Base-by-base conservation (phyloP, 92 coral and sea anemone genomes). In the Heliopora coerulea region DNA sequence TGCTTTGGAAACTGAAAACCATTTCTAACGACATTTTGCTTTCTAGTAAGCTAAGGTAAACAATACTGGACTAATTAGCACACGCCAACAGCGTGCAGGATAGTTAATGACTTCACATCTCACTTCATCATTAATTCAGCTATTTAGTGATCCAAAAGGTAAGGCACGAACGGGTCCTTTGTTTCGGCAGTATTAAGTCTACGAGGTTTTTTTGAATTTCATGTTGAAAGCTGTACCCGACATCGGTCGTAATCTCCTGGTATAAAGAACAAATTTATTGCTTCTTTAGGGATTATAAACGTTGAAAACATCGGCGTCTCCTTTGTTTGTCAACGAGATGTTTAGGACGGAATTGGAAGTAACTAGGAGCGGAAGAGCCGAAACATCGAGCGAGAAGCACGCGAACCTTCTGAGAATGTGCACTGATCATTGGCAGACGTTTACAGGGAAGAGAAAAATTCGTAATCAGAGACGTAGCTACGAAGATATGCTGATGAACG, bases 401-500 rank as follows among this genome's bases (percentile, higher is more conserved):
- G 35, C 49, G 32, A 35, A 54, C 30, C 37, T 70, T 15, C 35
- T 70, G 41, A 52, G 63, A 70, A 70, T 70, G 77, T 70, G 54
- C 59, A 18, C 77, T 2, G 77, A 70, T 33, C 77, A 26, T 23
- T 70, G 77, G 77, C 77, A 70, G 26, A 70, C 77, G 6, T 54
- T 70, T 24, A 70, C 63, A 13, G 77, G 77, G 50, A 70, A 70
- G 23, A 57, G 77, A 31, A 29, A 56, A 1, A 70, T 70, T 39
- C 61, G 77, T 30, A 70, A 70, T 32, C 62, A 70, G 18, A 30
- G 77, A 50, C 62, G 77, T 31, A 70, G 31, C 49, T 50, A 29
- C 40, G 77, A 70, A 33, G 77, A 70, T 26, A 70, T 70, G 77
- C 50, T 70, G 21, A 70, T 70, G 77, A 57, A 34, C 37, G 77